Conservation (phyloP, 2,797 vertebrate species). For the Pogonophryne albipinna region DNA sequence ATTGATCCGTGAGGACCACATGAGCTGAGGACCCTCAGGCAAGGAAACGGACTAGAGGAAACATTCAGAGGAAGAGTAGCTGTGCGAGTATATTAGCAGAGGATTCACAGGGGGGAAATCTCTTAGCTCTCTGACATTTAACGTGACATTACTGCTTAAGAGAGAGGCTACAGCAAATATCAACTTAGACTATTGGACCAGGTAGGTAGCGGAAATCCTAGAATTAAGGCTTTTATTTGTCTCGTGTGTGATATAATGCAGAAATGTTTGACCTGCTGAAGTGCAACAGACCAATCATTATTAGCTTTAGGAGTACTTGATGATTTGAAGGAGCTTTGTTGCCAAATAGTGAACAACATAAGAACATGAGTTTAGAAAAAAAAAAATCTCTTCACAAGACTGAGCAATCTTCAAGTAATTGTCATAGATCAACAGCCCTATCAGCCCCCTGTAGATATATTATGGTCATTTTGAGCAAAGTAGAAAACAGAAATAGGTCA, state of each 20-base stretch:
- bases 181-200: not conserved
- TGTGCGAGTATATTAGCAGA: slow-evolving; percentile 59
- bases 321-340: not conserved
- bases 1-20: slow-evolving; percentile 50
- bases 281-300: not conserved
- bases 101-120: slow-evolving; percentile 14
- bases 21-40: slow-evolving; percentile 53
- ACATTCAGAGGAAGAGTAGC: slow-evolving; percentile 47
- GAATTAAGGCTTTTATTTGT: not conserved
- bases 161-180: slow-evolving; percentile 33
- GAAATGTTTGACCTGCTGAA: not conserved
- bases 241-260: not conserved
- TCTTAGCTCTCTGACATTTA: slow-evolving; percentile 66
- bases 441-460: slow-evolving; percentile 33
- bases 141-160: slow-evolving; percentile 45
- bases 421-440: slow-evolving; percentile 38
- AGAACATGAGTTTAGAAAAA: slow-evolving; percentile 3
- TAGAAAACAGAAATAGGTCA: slow-evolving; percentile 18
- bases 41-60: slow-evolving; percentile 32
- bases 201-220: slow-evolving; percentile 13
- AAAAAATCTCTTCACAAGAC: not conserved
- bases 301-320: not conserved
- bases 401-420: slow-evolving; percentile 22
- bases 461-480: slow-evolving; percentile 22
- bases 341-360: not conserved